Conservation (phyloP, 2,888 invertebrate species). For the Dendrolimus pini region DNA sequence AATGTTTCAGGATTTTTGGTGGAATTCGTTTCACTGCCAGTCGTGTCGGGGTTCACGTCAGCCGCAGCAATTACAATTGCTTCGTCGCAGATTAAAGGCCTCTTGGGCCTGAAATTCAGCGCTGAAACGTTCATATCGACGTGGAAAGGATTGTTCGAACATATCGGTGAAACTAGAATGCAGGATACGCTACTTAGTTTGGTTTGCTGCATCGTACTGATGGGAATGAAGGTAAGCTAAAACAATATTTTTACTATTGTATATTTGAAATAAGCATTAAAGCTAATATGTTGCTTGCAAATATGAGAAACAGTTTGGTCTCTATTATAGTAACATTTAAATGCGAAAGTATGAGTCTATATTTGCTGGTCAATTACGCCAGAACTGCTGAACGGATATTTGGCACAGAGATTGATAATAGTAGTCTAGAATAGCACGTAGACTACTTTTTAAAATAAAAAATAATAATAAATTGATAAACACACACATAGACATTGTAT, state of each 20-base stretch:
- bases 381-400: no score
- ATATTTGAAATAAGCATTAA: no score
- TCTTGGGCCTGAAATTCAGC: constrained; percentile 78
- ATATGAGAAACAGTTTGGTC: no score
- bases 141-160: constrained; percentile 72
- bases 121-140: constrained; percentile 79
- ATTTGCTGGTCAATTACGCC: no score
- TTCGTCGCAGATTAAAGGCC: constrained; percentile 83
- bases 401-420: no score
- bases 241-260: neutral
- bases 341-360: no score
- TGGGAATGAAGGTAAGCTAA: constrained; percentile 77
- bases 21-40: constrained; percentile 84
- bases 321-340: no score
- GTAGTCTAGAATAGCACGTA: no score
- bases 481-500: no score
- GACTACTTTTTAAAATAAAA: no score
- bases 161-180: constrained; percentile 71
- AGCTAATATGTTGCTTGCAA: no score
- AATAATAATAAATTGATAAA: no score
- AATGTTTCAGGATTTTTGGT: constrained; percentile 80
- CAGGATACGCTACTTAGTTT: constrained; percentile 80
- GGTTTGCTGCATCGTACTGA: constrained; percentile 76
- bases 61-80: constrained; percentile 86
- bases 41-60: constrained; percentile 85